phyloP scores from a whole-genome alignment of 1,140 invertebrate genomes.

The Aphelenchoides fujianensis region DNA sequence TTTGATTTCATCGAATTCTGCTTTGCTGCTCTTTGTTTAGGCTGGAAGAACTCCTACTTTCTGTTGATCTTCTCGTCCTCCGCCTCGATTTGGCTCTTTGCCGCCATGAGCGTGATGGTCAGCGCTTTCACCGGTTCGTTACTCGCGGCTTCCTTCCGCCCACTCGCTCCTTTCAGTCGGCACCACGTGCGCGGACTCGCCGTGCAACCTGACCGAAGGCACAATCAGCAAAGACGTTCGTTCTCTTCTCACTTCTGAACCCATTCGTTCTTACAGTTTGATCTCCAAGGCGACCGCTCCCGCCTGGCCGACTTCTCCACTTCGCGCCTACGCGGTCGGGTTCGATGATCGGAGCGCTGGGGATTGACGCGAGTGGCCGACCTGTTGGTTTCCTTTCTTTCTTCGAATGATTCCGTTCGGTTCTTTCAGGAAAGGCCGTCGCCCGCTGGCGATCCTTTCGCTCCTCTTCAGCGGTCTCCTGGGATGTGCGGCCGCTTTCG shows the following conservation, averaged over 20 bases:
- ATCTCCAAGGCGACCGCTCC: slow-evolving; percentile 12
- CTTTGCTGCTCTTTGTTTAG: background rate
- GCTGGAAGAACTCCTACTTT: slow-evolving; percentile 6
- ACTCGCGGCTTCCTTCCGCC: background rate
- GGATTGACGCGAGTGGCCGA: slow-evolving; percentile 17
- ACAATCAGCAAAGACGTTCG: slow-evolving; percentile 12
- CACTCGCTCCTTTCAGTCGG: background rate
- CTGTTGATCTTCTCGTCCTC: background rate
- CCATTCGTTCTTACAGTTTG: slow-evolving; percentile 22
- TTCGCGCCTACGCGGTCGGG: slow-evolving; percentile 17
- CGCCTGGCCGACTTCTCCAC: slow-evolving; percentile 18
- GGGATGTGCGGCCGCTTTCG: slow-evolving; percentile 20
- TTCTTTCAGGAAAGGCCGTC: slow-evolving; percentile 25
- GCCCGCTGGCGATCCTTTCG: slow-evolving; percentile 1
- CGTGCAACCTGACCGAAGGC: slow-evolving; percentile 9
- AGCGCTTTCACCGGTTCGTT: background rate
- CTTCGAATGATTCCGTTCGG: background rate
- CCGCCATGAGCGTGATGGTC: background rate
- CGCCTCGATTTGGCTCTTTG: slow-evolving; percentile 8
- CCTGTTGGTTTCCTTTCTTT: slow-evolving; percentile 17
- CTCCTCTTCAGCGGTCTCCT: slow-evolving; percentile 3
- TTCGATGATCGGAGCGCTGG: background rate
- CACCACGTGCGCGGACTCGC: background rate
- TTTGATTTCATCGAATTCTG: background rate
- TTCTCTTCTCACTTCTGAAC: background rate